Base-by-base conservation (phyloP, 2,113 vertebrate species). In the Lasiurus cinereus region DNA sequence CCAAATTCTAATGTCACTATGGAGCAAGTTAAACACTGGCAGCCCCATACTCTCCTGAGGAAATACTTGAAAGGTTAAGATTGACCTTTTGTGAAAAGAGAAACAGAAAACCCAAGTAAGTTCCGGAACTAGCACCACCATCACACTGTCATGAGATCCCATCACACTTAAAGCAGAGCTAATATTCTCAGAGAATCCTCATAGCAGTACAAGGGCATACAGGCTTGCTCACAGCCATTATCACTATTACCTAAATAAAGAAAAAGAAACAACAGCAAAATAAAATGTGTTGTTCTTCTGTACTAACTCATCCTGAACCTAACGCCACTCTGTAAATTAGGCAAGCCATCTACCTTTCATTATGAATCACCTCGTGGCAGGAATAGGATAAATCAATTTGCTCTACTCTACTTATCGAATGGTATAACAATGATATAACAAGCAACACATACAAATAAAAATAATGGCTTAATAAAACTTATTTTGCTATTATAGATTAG, bases 361-460 rank as follows among this genome's bases (percentile, higher is more conserved):
- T 96, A 90, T 64, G 31, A 95, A 86, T 29, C 74, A 94, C 56
- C 62, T 96, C 82, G 91, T 8, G 16, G 91, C 78, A 97, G 96
- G 83, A 96, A 93, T 59, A 59, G 94, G 52, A 94, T 69, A 97
- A 97, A 97, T 95, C 12, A 88, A 96, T 98, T 93, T 93, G 31
- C 18, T 96, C 97, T 93, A 82, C 46, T 95, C 69, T 24, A 77
- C 27, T 93, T 91, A 95, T 21, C 92, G 62, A 98, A 89, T 54
- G 66, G 12, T 86, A 91, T 93, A 80, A 95, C 94, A 92, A 94
- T 86, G 29, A 93, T 72, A 56, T n/a, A 97, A 97, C 29, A 96
- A 97, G 67, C 27, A 94, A 97, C 83, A 93, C 88, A 95, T 43
- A 97, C 52, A 96, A 97, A 98, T 74, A 92, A 97, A 97, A 98